These are phyloP conservation scores for Amazonetta brasiliensis DNA, from an alignment of 2,797 vertebrate species.

Conservation along the genomic window DNA sequence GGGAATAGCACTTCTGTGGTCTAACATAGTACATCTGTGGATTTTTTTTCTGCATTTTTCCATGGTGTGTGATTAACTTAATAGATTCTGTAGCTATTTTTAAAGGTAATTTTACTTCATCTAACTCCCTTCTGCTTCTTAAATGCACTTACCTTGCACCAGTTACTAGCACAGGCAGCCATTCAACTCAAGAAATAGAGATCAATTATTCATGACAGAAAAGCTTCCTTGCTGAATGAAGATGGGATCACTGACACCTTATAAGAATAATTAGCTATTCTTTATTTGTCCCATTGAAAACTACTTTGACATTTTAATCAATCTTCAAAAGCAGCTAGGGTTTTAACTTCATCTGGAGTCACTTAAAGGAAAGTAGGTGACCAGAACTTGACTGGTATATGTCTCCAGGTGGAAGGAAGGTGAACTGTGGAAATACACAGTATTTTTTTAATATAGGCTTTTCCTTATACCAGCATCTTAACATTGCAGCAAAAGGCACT, in stretches of 20 bases:
- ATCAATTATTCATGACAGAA: background rate
- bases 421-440: background rate
- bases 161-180: background rate
- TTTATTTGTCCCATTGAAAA: background rate
- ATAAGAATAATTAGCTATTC: background rate
- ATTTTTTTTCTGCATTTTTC: background rate
- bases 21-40: background rate
- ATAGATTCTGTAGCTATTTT: background rate
- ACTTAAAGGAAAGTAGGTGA: background rate
- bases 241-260: background rate
- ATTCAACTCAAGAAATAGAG: background rate
- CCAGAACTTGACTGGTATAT: background rate
- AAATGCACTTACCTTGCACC: background rate
- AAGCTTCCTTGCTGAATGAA: background rate
- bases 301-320: background rate
- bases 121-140: background rate
- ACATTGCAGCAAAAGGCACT: background rate
- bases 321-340: background rate
- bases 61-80: background rate
- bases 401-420: background rate
- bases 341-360: background rate
- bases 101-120: background rate
- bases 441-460: background rate
- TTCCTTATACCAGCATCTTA: background rate
- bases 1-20: background rate